Base-by-base conservation (phyloP, 2,888 invertebrate species). In the Lampropteryx suffumata region DNA sequence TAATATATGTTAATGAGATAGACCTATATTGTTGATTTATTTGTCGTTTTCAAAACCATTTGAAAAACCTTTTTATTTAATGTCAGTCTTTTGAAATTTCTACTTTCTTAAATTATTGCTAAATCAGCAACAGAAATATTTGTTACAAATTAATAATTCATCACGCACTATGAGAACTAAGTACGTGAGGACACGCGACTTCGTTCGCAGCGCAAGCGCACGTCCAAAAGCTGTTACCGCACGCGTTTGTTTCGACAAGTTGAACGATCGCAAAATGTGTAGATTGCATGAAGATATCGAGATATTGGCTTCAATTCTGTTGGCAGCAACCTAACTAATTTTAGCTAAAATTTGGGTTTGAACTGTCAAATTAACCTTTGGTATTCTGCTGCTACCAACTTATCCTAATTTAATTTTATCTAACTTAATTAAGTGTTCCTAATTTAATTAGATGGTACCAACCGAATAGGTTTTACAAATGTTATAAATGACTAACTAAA, bases 101-200 rank as follows among this genome's bases (percentile, higher is more conserved):
- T 27, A 4, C 26, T 1, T 5, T 11, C 24, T n/a, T 21, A 21
- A 37, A 13, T 14, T 17, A 41, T 50, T 45, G 30, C 44, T 26
- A 48, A 48, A 48, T 44, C 28, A n/a, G 33, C 36, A 32, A 24
- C 32, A 32, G 61, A 61, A 57, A 69, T 70, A 68, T 69, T 61
- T 64, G 53, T 50, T 49, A 59, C 57, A 61, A 72, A 77, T 73
- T 72, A 65, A 54, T 76, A 79, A 53, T 60, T 41, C 54, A 72
- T 50, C 50, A 50, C 56, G 61, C 74, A 65, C 76, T 45, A 76
- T 81, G 81, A 67, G 81, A 81, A 79, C 70, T 41, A 32, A 47
- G 53, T 67, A 70, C 67, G 68, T 67, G 65, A 57, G 58, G 71
- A 64, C 69, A 68, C 74, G 67, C 64, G 50, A 49, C 57, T 71